phyloP scores from a whole-genome alignment of 2,888 invertebrate species.

The Argyresthia albistria region DNA sequence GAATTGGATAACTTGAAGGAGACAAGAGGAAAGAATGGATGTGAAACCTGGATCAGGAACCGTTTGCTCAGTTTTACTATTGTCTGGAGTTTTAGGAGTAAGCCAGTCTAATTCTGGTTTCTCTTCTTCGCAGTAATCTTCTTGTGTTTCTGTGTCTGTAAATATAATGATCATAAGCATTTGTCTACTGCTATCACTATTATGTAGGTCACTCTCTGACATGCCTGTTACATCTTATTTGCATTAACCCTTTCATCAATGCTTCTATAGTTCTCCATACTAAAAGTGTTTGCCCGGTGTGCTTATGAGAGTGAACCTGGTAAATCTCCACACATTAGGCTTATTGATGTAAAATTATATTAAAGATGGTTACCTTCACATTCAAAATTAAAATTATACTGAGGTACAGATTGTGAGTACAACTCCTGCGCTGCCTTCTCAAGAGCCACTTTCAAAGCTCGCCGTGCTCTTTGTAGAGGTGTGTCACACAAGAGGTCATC shows the following conservation, averaged over 20 bases:
- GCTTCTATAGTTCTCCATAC: too few relatives aligned
- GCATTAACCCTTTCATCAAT: too few relatives aligned
- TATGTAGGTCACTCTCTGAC: too few relatives aligned
- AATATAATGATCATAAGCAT: conserved; percentile 6
- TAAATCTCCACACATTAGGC: too few relatives aligned
- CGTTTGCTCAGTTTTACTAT: conserved; percentile 11
- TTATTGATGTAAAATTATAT: too few relatives aligned
- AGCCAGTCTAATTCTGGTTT: conserved; percentile 48
- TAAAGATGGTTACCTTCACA: background rate
- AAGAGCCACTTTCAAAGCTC: conserved; percentile 47
- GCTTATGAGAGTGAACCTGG: too few relatives aligned
- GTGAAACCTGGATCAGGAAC: conserved; percentile 31
- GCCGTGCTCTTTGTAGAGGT: conserved; percentile 60
- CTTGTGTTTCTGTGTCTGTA: conserved; percentile 41
- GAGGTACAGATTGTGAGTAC: conserved; percentile 11
- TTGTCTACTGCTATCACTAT: too few relatives aligned
- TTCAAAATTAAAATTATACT: background rate
- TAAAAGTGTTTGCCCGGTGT: too few relatives aligned
- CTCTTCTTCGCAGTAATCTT: conserved; percentile 47
- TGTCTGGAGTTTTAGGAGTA: conserved; percentile 20
- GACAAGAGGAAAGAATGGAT: conserved; percentile 6
- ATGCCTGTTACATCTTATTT: too few relatives aligned
- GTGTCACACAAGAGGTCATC: conserved; percentile 21
- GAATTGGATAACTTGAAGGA: conserved; percentile 7
- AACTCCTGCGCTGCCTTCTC: conserved; percentile 54